Evolutionary conservation across 2,888 invertebrate species (phyloP), one percentile per base, ranked within the genome.

Genomic region (Drosophila kambysellisi): DNA sequence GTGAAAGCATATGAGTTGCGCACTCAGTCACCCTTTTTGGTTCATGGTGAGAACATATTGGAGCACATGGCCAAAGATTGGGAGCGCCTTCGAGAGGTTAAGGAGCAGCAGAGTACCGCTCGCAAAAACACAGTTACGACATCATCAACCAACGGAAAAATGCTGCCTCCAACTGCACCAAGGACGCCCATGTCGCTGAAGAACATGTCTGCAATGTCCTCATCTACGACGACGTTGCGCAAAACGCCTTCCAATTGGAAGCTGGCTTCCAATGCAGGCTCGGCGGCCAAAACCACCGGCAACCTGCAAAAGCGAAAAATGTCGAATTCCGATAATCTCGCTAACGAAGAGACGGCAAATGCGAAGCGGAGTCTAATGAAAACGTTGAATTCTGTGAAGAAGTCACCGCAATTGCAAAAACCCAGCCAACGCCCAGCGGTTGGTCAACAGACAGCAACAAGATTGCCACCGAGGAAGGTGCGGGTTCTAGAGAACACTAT

Each of bases 41-140:
- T 96, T 0, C 94, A 95, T 74, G 97, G 96, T 0, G 93, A 94
- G 67, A 94, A 95, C 9, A 93, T 96, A 4, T 90, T 95, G 4
- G 95, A 95, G 53, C 92, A 95, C 12, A 95, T 97, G 82, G 93
- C 94, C 25, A 94, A 94, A 4, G 94, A 95, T 15, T 95, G 95
- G 95, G 94, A 95, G 65, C 93, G 94, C 0, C 94, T 95, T 30
- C 88, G 88, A 0, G 81, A 78, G 37, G 84, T 90, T 56, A 92
- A 92, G 41, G 93, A 92, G 61, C 81, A 89, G 32, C 52, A 88
- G 3, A 91, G 88, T 74, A 95, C 95, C 87, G 94, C 94, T 5
- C 90, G 93, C 4, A 93, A 93, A 69, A 88, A 91, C 48, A 66
- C 64, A 4, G 71, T 25, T 9, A 29, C 32, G 0, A 82, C 78